These are phyloP conservation scores for Laupala kohalensis DNA, from an alignment of 1,140 invertebrate genomes.

Conservation along the genomic window DNA sequence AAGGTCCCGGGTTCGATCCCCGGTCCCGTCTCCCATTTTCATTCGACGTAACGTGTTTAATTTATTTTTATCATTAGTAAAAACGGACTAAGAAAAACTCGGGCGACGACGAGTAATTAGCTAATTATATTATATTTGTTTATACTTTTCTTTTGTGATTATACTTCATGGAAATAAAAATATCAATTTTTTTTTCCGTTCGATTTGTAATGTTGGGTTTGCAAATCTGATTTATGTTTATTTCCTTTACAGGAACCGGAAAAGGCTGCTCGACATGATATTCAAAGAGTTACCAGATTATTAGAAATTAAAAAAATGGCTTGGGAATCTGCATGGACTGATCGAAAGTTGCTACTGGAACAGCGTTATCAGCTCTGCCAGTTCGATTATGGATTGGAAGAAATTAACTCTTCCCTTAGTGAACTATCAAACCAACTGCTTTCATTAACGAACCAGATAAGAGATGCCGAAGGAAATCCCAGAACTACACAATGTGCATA, in stretches of 20 bases:
- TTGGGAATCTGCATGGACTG: slow-evolving; percentile 46
- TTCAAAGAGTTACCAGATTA: slow-evolving; percentile 49
- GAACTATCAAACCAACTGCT: slow-evolving; percentile 48
- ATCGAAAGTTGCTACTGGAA: slow-evolving; percentile 44
- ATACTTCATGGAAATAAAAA: too few species aligned
- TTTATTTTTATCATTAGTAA: too few species aligned
- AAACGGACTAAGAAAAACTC: too few species aligned
- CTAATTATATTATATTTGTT: too few species aligned
- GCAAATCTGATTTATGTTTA: too few species aligned
- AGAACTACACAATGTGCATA: slow-evolving; percentile 57
- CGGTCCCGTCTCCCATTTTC: too few species aligned
- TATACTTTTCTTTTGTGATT: too few species aligned
- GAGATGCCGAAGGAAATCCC: slow-evolving; percentile 54
- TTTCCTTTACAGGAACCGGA: slow-evolving; percentile 44
- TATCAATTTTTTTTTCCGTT: too few species aligned
- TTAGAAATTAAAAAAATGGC: slow-evolving; percentile 35
- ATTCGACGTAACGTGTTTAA: too few species aligned
- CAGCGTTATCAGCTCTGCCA: slow-evolving; percentile 50
- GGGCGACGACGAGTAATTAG: too few species aligned
- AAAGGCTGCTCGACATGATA: slow-evolving; percentile 50
- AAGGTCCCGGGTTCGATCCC: too few species aligned
- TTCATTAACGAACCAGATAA: slow-evolving; percentile 49
- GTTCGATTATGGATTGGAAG: slow-evolving; percentile 55
- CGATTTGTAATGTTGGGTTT: too few species aligned
- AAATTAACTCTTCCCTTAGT: slow-evolving; percentile 58